Conservation (phyloP, 53 echinoderm and acorn worm species). For the Echinometra lucunter region DNA sequence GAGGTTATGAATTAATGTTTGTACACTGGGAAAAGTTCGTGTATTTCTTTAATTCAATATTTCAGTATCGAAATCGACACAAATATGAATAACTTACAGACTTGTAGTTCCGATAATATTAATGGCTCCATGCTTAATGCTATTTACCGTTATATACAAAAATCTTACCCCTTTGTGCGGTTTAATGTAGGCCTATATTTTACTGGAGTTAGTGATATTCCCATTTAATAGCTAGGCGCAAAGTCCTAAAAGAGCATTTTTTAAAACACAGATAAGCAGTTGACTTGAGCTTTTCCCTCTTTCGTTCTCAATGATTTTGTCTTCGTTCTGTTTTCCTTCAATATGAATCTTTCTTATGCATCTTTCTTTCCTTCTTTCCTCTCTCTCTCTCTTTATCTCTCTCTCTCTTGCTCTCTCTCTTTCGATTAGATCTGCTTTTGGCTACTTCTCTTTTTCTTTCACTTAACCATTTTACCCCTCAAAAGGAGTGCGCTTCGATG, state of each 20-base stretch:
- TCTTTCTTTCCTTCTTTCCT: background rate
- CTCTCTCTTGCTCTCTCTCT: background rate
- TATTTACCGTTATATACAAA: background rate
- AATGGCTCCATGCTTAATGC: background rate
- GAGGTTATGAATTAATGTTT: background rate
- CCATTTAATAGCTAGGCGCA: background rate
- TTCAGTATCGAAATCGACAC: background rate
- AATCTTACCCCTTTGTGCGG: background rate
- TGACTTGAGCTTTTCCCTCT: background rate
- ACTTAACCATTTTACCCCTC: background rate
- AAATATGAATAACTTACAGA: background rate
- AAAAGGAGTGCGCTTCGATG: background rate
- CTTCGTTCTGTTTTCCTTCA: background rate
- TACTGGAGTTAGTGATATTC: background rate
- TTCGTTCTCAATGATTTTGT: background rate
- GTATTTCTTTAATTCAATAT: too few species aligned
- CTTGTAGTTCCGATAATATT: background rate
- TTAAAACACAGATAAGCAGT: too few species aligned
- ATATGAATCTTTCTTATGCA: background rate
- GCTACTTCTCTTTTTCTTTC: background rate
- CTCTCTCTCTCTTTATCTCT: background rate
- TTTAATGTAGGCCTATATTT: background rate
- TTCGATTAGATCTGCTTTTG: background rate
- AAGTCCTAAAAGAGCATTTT: too few species aligned
- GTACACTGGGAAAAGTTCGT: background rate